Percentiles rank a stretch among this genome's conserved stretches.
These are phyloP conservation scores for Hexactinellida sp. DNA, from an alignment of 37 sponge, comb jelly and placozoan species.

Conservation along the genomic window DNA sequence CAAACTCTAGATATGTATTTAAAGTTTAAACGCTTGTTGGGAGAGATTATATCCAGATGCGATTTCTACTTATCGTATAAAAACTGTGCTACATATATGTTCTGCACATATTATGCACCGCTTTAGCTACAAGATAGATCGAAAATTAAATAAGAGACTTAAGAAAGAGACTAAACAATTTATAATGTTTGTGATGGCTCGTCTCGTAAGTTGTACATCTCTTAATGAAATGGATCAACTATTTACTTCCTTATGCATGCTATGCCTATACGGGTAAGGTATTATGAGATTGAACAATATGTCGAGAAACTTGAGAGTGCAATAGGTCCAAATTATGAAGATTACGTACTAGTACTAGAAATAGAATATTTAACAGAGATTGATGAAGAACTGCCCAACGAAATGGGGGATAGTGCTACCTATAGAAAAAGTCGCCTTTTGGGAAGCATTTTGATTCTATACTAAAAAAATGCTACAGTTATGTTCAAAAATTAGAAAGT, in stretches of 20 bases:
- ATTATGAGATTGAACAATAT: neutral
- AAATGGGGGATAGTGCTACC: neutral
- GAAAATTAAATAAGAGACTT: neutral
- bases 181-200: neutral
- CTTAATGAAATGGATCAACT: neutral
- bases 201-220: neutral
- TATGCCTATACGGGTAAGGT: neutral
- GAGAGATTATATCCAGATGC: neutral
- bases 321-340: neutral
- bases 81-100: neutral
- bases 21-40: no score
- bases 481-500: neutral
- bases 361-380: neutral
- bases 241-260: neutral
- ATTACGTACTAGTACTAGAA: neutral
- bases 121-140: neutral
- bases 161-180: neutral
- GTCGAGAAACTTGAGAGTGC: neutral
- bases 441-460: neutral
- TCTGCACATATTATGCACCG: neutral
- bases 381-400: neutral
- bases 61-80: neutral
- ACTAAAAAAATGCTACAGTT: neutral
- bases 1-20: neutral
- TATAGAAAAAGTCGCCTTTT: neutral